Evolutionary conservation across 2,797 vertebrate species (phyloP).

Genomic region (Onychomys arenicola): DNA sequence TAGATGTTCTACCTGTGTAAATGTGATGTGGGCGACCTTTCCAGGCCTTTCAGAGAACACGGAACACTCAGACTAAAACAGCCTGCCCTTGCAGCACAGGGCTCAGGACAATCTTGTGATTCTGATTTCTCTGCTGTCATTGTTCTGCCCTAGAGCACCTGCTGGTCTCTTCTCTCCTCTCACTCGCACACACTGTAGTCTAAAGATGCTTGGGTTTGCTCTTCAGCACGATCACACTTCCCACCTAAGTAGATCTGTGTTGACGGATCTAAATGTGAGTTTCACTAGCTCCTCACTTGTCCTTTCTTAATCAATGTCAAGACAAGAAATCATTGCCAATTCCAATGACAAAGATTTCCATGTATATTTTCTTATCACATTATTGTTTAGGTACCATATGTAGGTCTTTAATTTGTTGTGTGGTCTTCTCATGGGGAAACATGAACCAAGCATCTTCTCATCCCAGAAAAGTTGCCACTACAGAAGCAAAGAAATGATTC

Average conservation of each 20-base stretch:
- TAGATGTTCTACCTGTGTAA: not conserved
- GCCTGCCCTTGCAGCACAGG: not conserved
- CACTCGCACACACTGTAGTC: too few relatives aligned
- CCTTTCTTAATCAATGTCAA: not conserved
- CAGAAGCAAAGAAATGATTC: too few relatives aligned
- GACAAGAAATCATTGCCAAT: too few relatives aligned
- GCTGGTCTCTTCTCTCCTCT: not conserved
- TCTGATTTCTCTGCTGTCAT: too few relatives aligned
- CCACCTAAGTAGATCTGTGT: not conserved
- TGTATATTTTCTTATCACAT: too few relatives aligned
- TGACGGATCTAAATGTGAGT: not conserved
- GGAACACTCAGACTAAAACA: not conserved
- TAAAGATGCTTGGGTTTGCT: not conserved
- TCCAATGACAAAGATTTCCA: too few relatives aligned
- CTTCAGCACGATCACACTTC: not conserved
- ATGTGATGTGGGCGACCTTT: not conserved
- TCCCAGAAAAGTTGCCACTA: too few relatives aligned
- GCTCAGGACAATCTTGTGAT: not conserved
- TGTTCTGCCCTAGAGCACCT: not conserved
- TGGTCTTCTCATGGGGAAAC: too few relatives aligned
- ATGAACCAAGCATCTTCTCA: too few relatives aligned
- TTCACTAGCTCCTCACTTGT: not conserved
- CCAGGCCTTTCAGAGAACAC: not conserved
- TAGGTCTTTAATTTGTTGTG: too few relatives aligned
- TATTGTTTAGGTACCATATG: too few relatives aligned